These are phyloP conservation scores for Spondyliosoma cantharus DNA, from an alignment of 2,797 vertebrate species.

Conservation along the genomic window DNA sequence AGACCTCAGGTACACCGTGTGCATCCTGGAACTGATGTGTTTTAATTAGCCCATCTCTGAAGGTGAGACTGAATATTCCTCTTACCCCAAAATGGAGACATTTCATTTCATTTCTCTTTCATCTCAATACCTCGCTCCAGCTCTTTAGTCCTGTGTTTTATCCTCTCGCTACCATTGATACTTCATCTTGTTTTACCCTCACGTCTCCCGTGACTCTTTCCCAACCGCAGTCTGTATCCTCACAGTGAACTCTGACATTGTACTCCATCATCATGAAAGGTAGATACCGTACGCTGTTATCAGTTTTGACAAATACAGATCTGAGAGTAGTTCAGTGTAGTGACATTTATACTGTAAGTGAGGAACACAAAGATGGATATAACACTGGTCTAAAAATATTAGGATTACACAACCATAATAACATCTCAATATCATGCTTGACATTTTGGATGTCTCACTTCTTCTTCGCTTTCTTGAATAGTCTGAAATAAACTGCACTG, in stretches of 20 bases:
- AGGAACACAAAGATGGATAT: neutral
- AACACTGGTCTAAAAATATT: too few relatives aligned
- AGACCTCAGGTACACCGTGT: neutral
- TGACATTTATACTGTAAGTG: neutral
- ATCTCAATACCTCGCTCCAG: constrained; percentile 2
- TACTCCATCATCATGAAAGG: neutral
- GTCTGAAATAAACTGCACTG: too few relatives aligned
- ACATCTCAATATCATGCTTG: too few relatives aligned
- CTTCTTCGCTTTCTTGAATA: too few relatives aligned
- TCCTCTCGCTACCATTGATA: constrained; percentile 14
- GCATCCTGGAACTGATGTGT: neutral
- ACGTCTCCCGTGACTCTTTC: neutral
- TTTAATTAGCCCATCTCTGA: constrained; percentile 32
- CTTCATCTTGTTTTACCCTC: neutral
- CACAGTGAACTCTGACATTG: neutral
- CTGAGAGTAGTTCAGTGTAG: neutral
- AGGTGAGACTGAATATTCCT: constrained; percentile 2
- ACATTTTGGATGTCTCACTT: too few relatives aligned
- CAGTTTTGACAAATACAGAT: neutral
- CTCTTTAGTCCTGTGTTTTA: neutral
- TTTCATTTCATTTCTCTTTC: constrained; percentile 20
- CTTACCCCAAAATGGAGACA: neutral
- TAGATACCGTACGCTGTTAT: neutral
- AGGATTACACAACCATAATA: too few relatives aligned
- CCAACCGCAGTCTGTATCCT: neutral